Percentiles rank a stretch among this genome's conserved stretches.
phyloP scores from a whole-genome alignment of 2,797 vertebrate genomes.

The Myotis planiceps region DNA sequence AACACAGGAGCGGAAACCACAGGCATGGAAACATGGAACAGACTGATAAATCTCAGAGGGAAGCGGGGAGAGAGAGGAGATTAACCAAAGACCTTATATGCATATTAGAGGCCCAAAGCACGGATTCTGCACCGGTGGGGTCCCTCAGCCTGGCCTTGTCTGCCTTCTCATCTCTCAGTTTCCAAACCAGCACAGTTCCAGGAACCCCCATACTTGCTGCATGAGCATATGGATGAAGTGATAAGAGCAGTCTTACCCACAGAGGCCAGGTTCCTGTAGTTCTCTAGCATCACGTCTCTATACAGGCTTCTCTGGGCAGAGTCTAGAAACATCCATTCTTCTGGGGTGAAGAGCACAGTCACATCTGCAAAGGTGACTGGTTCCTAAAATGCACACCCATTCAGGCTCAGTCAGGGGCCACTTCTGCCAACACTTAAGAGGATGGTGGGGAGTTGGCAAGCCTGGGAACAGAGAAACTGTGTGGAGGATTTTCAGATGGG shows the following conservation, averaged over 20 bases:
- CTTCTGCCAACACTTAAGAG: not conserved
- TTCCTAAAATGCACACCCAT: constrained; percentile 53
- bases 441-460: too few relatives aligned
- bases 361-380: constrained; percentile 66
- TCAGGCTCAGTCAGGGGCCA: not conserved
- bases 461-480: not conserved
- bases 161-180: not conserved
- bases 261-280: constrained; percentile 57
- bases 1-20: too few relatives aligned
- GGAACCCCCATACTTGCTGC: not conserved
- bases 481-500: not conserved
- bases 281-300: constrained; percentile 70
- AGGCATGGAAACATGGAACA: too few relatives aligned
- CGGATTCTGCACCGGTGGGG: too few relatives aligned
- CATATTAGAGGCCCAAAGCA: too few relatives aligned
- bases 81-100: too few relatives aligned
- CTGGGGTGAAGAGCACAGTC: constrained; percentile 50
- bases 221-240: rapidly evolving
- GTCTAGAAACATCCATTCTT: constrained; percentile 65
- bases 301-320: constrained; percentile 59
- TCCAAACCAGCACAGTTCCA: not conserved
- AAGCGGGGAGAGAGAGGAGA: too few relatives aligned
- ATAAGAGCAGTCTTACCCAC: constrained; percentile 17
- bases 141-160: not conserved
- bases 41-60: too few relatives aligned